These are phyloP conservation scores for Notoglanidium macrostoma DNA, from an alignment of 2,797 vertebrate species.

Conservation along the genomic window DNA sequence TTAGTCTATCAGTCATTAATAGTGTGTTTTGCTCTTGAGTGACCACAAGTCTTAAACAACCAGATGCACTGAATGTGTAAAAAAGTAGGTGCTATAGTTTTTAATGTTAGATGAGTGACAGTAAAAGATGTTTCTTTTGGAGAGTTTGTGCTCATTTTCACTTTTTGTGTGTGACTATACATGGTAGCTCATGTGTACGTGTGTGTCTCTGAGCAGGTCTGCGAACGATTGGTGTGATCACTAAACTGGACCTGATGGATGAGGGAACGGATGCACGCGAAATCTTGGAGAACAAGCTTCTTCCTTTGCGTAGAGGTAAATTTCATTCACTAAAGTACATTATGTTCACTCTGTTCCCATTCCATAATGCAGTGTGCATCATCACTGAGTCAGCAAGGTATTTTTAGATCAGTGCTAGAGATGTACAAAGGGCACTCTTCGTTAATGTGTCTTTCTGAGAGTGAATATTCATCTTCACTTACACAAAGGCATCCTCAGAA, in stretches of 20 bases:
- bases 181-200: not conserved
- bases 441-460: not conserved
- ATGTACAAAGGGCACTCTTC: not conserved
- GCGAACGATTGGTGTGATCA: conserved; percentile 88
- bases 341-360: not conserved
- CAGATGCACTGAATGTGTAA: conserved; percentile 17
- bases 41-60: not conserved
- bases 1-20: not conserved
- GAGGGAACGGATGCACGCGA: conserved; percentile 88
- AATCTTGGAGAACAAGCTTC: conserved; percentile 86
- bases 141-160: not conserved
- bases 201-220: conserved; percentile 60
- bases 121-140: not conserved
- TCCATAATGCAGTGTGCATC: not conserved
- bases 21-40: not conserved
- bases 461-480: not conserved
- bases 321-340: not conserved
- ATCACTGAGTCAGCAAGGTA: not conserved
- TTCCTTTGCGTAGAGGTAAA: conserved; percentile 84
- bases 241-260: conserved; percentile 89
- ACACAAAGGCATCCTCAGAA: not conserved
- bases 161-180: conserved; percentile 8
- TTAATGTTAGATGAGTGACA: not conserved
- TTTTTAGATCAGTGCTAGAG: not conserved
- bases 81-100: not conserved